These are phyloP conservation scores for Pristionchus exspectatus DNA, from an alignment of 2,888 invertebrate genomes.

Conservation along the genomic window DNA sequence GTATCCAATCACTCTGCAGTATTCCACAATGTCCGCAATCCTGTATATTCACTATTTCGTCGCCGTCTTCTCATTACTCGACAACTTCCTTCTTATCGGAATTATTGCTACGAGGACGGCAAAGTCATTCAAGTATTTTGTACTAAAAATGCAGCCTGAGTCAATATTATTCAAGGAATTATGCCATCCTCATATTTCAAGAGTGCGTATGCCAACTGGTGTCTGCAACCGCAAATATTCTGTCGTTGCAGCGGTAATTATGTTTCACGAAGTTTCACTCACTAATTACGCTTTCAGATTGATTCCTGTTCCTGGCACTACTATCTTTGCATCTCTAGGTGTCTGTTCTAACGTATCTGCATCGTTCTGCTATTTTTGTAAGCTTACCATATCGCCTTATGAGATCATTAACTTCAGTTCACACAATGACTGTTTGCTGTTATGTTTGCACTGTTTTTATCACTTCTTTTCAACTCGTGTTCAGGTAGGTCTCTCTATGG, in stretches of 20 bases:
- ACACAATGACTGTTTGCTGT: slow-evolving; percentile 11
- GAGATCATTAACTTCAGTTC: neutral
- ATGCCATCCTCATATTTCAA: neutral
- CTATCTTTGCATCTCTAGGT: neutral
- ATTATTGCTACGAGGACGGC: neutral
- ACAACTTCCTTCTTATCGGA: neutral
- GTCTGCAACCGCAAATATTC: neutral
- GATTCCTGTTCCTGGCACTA: neutral
- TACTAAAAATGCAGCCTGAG: neutral
- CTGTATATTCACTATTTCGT: neutral
- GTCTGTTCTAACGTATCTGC: slow-evolving; percentile 10
- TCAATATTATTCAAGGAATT: neutral
- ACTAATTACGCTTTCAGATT: neutral
- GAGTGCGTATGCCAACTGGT: neutral
- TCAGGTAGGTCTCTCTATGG: neutral
- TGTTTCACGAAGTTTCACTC: too few relatives aligned
- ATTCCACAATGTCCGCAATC: neutral
- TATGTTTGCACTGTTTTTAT: slow-evolving; percentile 6
- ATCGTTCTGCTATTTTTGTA: slow-evolving; percentile 33
- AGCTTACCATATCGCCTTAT: neutral
- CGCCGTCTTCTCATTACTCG: neutral
- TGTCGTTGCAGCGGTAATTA: neutral
- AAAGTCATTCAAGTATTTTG: neutral
- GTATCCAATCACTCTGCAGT: neutral
- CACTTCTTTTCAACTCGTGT: slow-evolving; percentile 2